Percentiles rank a stretch among this genome's conserved stretches.
Conservation (phyloP, 2,113 vertebrate species). For the Mobula hypostoma region DNA sequence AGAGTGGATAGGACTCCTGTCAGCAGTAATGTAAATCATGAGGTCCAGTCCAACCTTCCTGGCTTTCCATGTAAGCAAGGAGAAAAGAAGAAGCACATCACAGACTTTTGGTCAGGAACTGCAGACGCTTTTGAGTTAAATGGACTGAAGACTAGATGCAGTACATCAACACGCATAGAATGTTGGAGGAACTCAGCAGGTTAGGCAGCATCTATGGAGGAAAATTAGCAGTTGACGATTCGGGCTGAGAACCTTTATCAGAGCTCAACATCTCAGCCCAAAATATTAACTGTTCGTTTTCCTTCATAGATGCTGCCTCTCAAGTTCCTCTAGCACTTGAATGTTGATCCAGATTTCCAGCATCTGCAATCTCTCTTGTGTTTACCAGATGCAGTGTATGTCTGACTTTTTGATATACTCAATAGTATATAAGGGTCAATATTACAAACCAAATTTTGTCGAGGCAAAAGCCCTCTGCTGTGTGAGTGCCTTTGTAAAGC, state of each 20-base stretch:
- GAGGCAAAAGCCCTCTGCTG: neutral
- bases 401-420: neutral
- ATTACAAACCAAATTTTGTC: neutral
- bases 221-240: too few relatives aligned
- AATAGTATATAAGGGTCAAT: neutral
- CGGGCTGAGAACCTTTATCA: too few relatives aligned
- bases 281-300: too few relatives aligned
- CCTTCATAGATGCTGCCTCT: too few relatives aligned
- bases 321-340: too few relatives aligned
- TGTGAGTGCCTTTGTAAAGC: neutral
- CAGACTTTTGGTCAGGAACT: neutral
- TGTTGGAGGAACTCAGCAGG: too few relatives aligned
- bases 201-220: too few relatives aligned
- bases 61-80: neutral
- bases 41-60: neutral
- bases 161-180: too few relatives aligned
- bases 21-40: neutral
- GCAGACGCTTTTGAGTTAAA: neutral
- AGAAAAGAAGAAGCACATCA: neutral
- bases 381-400: neutral
- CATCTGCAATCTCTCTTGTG: too few relatives aligned
- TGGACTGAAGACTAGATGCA: neutral
- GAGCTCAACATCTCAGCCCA: too few relatives aligned
- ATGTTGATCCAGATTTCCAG: too few relatives aligned
- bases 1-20: neutral